Conservation (phyloP, 64 coral and sea anemone species). For the Pachyseris speciosa region DNA sequence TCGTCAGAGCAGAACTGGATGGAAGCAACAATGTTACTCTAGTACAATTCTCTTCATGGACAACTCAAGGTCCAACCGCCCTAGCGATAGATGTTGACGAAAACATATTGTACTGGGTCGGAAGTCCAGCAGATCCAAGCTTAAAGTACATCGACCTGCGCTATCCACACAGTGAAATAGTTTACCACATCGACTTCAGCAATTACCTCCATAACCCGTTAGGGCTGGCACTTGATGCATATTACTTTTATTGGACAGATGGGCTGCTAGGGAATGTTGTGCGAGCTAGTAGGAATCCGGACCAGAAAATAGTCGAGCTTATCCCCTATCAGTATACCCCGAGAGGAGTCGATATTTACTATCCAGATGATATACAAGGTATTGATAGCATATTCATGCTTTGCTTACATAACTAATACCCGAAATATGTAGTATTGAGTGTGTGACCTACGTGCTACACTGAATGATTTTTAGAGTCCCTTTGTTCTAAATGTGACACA, state of each 20-base stretch:
- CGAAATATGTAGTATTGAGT: too few species aligned
- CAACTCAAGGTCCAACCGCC: background rate
- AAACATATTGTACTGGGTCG: conserved; percentile 2
- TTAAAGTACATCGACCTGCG: conserved; percentile 22
- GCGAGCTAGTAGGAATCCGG: background rate
- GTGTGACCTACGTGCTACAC: too few species aligned
- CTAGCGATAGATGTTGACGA: conserved; percentile 22
- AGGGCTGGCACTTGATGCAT: conserved; percentile 14
- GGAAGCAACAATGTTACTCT: background rate
- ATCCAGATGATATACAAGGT: conserved; percentile 10
- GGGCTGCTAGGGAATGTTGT: conserved; percentile 6
- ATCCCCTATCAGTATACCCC: conserved; percentile 1
- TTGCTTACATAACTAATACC: too few species aligned
- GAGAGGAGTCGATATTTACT: conserved; percentile 10
- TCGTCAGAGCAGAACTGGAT: conserved; percentile 5
- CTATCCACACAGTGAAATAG: conserved; percentile 23
- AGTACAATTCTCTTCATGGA: background rate
- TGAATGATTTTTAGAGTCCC: too few species aligned
- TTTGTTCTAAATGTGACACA: too few species aligned
- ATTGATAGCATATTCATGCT: background rate
- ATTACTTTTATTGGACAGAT: conserved; percentile 32
- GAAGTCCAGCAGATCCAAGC: background rate
- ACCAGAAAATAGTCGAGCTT: background rate
- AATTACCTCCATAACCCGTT: background rate
- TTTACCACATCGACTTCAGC: conserved; percentile 11